These are phyloP conservation scores for Sander vitreus DNA, from an alignment of 2,113 vertebrate species.

Conservation along the genomic window DNA sequence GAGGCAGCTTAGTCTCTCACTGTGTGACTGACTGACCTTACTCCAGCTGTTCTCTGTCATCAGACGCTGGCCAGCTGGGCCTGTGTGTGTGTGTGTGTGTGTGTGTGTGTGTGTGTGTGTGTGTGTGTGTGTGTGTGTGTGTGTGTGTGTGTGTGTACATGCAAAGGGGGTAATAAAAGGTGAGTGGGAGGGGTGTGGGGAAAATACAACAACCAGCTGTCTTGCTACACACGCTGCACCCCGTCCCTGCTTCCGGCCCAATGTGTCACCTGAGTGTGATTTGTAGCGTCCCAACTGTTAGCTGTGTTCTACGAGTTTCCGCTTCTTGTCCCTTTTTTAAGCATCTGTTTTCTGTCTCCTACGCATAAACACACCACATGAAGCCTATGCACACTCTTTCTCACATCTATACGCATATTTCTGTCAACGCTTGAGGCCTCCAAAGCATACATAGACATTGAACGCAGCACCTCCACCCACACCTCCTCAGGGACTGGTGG, in stretches of 20 bases:
- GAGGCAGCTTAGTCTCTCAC: conserved; percentile 48
- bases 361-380: background rate
- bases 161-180: conserved; percentile 60
- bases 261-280: conserved; percentile 68
- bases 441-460: conserved; percentile 31
- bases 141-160: conserved; percentile 2
- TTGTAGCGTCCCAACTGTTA: conserved; percentile 70
- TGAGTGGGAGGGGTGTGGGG: conserved; percentile 68
- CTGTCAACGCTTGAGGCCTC: conserved; percentile 13
- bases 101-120: conserved; percentile 24
- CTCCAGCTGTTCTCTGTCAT: conserved; percentile 84
- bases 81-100: conserved; percentile 6
- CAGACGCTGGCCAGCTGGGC: conserved; percentile 80
- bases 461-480: conserved; percentile 59
- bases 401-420: conserved; percentile 18
- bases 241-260: conserved; percentile 53
- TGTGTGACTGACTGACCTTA: conserved; percentile 44
- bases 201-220: conserved; percentile 82
- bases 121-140: background rate
- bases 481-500: conserved; percentile 49
- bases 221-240: conserved; percentile 58
- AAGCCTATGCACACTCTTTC: background rate
- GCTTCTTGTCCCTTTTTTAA: conserved; percentile 15
- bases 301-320: background rate
- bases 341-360: conserved; percentile 33